These are phyloP conservation scores for Monodelphis domestica DNA, from an alignment of 2,797 vertebrate species.

Conservation along the genomic window DNA sequence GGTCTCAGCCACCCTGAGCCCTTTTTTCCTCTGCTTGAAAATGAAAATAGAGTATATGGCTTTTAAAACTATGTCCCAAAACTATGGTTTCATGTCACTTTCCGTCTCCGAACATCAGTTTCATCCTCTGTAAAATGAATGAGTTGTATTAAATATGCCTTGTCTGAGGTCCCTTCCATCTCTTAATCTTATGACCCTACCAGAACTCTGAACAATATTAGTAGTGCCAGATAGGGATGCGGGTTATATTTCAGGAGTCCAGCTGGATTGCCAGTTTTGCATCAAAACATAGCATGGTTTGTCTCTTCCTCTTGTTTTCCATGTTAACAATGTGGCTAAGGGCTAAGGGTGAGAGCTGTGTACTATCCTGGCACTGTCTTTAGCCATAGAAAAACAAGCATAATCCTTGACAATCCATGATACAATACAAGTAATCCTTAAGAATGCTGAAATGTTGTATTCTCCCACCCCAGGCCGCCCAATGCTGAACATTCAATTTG, in stretches of 20 bases:
- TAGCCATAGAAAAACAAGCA: conserved; percentile 9
- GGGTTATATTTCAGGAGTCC: background rate
- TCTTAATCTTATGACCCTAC: background rate
- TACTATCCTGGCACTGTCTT: conserved; percentile 29
- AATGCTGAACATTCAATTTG: conserved; percentile 12
- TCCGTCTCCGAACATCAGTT: background rate
- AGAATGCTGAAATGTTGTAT: conserved; percentile 18
- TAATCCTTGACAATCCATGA: conserved; percentile 22
- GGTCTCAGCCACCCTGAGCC: background rate
- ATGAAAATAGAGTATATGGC: background rate
- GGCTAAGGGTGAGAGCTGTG: background rate
- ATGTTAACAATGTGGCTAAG: background rate
- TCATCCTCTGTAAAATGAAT: background rate
- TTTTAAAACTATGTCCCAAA: background rate
- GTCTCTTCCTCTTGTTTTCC: conserved; percentile 16
- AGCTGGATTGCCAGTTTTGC: background rate
- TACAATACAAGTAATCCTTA: conserved; percentile 39
- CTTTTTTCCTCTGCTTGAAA: conserved; percentile 2
- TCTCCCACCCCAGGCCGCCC: background rate
- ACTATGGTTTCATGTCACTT: background rate
- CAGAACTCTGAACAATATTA: background rate
- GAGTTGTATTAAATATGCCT: background rate
- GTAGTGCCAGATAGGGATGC: background rate
- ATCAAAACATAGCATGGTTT: background rate
- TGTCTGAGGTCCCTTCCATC: background rate